Percentiles rank a stretch among this genome's conserved stretches.
phyloP scores from a whole-genome alignment of 2,888 invertebrate species.

The Gari tellinella region DNA sequence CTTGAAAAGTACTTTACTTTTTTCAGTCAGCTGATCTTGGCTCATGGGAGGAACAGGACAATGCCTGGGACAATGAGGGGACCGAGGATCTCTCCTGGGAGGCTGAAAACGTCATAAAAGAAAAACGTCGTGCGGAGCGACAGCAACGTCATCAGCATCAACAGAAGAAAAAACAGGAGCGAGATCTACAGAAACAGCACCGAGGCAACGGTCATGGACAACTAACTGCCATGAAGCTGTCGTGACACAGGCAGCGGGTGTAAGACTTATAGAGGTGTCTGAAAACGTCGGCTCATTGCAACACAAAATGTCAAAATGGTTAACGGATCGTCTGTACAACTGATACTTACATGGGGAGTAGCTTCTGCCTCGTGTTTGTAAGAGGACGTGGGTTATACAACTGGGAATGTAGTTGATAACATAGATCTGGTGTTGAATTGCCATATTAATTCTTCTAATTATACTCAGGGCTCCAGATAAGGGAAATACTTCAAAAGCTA shows the following conservation, averaged over 20 bases:
- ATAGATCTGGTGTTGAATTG: no score
- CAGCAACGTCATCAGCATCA: constrained; percentile 73
- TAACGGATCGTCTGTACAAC: no score
- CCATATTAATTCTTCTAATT: no score
- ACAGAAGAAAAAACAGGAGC: constrained; percentile 73
- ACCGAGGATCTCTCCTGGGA: constrained; percentile 78
- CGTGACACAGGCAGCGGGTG: constrained; percentile 58
- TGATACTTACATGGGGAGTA: no score
- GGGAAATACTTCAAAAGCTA: no score
- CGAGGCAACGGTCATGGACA: constrained; percentile 67
- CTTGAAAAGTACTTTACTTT: no score
- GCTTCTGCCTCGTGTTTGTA: no score
- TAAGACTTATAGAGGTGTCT: background rate
- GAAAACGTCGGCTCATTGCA: no score
- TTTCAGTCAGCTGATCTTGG: constrained; percentile 74
- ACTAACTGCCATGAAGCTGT: constrained; percentile 74
- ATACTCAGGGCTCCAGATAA: no score
- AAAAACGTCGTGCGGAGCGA: constrained; percentile 75
- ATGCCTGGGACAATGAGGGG: constrained; percentile 76
- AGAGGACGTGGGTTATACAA: no score
- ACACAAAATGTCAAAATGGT: no score
- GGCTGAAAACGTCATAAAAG: constrained; percentile 78
- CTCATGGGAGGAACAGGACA: constrained; percentile 77
- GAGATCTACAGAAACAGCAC: constrained; percentile 61
- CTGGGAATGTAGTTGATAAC: no score